Percentiles rank a stretch among this genome's conserved stretches.
These are phyloP conservation scores for Rhadinocentrus ornatus DNA, from an alignment of 2,797 vertebrate species.

Conservation along the genomic window DNA sequence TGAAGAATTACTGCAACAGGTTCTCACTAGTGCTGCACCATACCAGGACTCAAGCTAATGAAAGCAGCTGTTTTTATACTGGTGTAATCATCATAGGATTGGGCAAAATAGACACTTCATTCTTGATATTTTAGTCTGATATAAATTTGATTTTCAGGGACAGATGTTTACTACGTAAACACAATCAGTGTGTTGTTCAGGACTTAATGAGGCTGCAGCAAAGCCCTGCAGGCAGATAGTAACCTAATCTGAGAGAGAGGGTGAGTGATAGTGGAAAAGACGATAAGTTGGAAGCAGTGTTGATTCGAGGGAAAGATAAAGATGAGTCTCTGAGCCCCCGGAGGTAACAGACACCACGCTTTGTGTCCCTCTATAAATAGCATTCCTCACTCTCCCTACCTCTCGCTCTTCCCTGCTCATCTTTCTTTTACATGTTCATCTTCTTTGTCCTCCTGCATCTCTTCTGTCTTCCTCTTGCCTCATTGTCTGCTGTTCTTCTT, in stretches of 20 bases:
- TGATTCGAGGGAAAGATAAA: constrained; percentile 70
- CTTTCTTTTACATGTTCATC: constrained; percentile 18
- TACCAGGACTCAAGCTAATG: too few relatives aligned
- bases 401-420: constrained; percentile 12
- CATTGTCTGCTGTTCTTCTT: background rate
- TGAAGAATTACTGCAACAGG: background rate
- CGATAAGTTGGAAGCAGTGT: constrained; percentile 63
- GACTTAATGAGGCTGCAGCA: constrained; percentile 60
- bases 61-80: too few relatives aligned
- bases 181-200: constrained; percentile 59
- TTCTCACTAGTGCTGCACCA: background rate
- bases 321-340: constrained; percentile 61
- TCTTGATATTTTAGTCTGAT: background rate
- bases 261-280: constrained; percentile 43
- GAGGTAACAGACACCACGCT: constrained; percentile 75
- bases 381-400: constrained; percentile 41
- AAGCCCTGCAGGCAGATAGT: constrained; percentile 62
- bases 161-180: constrained; percentile 59
- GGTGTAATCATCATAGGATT: too few relatives aligned
- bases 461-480: constrained; percentile 7
- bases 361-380: constrained; percentile 84
- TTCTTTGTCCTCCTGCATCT: constrained; percentile 1
- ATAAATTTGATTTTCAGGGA: background rate
- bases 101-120: too few relatives aligned
- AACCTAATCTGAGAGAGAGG: constrained; percentile 64